These are phyloP conservation scores for Pseudopipra pipra DNA, from an alignment of 2,113 vertebrate species.

Conservation along the genomic window DNA sequence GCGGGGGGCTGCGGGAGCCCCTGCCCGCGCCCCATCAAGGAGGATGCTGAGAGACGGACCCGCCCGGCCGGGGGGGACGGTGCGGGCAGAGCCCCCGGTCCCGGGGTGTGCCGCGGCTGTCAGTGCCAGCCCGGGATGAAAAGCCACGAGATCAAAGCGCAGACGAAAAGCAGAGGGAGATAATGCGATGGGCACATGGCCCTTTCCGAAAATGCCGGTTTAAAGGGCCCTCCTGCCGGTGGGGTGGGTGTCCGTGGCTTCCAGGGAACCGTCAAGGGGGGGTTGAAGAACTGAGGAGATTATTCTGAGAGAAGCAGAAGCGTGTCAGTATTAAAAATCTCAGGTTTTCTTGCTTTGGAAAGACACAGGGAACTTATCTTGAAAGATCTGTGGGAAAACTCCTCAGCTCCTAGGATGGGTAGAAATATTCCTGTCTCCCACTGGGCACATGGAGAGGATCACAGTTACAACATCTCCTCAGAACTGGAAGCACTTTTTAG, in stretches of 20 bases:
- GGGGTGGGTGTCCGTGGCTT: neutral
- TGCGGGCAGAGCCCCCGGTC: neutral
- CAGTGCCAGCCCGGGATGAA: neutral
- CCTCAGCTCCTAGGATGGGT: neutral
- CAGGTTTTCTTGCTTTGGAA: neutral
- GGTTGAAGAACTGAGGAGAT: neutral
- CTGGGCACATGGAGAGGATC: neutral
- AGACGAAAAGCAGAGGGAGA: neutral
- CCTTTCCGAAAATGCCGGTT: neutral
- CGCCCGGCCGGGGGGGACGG: neutral
- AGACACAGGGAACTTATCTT: neutral
- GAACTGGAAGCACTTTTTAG: neutral
- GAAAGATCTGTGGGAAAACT: neutral
- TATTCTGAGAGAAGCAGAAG: neutral
- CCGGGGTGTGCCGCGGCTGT: neutral
- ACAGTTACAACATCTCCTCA: neutral
- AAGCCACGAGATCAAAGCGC: conserved; percentile 47
- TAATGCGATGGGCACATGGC: neutral
- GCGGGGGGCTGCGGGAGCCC: neutral
- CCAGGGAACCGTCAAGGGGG: neutral
- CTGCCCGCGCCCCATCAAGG: neutral
- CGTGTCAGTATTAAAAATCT: neutral
- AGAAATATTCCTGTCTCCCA: neutral
- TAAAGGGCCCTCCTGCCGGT: neutral
- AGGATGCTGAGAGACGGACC: conserved; percentile 55